A percentile compares a stretch with the other conserved stretches of the same genome.
These are phyloP conservation scores for Euclidia mi DNA, from an alignment of 2,888 invertebrate species.

Conservation along the genomic window DNA sequence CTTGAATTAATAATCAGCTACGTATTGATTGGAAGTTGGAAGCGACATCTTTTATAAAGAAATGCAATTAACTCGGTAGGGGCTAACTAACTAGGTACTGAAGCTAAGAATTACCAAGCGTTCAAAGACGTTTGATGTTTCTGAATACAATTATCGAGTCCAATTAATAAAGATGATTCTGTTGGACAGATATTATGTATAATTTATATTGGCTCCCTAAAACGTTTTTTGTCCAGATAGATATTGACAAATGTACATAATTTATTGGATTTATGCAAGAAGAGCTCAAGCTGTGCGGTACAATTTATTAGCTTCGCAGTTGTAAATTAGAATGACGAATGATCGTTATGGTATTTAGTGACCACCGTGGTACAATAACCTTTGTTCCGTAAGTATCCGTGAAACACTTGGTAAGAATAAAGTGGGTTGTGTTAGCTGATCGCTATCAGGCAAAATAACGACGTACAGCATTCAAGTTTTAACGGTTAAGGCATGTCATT, in stretches of 20 bases:
- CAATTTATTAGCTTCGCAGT: slow-evolving; percentile 36
- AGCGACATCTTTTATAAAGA: slow-evolving; percentile 17
- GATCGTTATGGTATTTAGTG: slow-evolving; percentile 16
- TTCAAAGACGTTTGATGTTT: slow-evolving; percentile 25
- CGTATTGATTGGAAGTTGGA: slow-evolving; percentile 34
- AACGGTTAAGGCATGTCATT: too few species aligned
- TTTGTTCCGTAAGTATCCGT: not conserved
- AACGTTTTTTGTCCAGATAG: slow-evolving; percentile 25
- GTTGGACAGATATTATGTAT: slow-evolving; percentile 3
- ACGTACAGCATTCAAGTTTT: too few species aligned
- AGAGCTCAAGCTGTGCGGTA: slow-evolving; percentile 36
- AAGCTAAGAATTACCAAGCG: slow-evolving; percentile 21
- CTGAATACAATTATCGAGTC: slow-evolving; percentile 29
- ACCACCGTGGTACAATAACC: not conserved
- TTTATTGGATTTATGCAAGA: slow-evolving; percentile 36
- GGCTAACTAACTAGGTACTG: slow-evolving; percentile 24
- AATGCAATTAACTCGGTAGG: slow-evolving; percentile 37
- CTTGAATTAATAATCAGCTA: slow-evolving; percentile 49
- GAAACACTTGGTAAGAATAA: too few species aligned
- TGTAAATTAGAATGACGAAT: slow-evolving; percentile 44
- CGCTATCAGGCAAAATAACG: too few species aligned
- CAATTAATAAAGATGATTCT: slow-evolving; percentile 34
- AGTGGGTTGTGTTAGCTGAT: too few species aligned
- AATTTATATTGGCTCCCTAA: slow-evolving; percentile 29
- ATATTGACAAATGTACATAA: slow-evolving; percentile 42